Evolutionary conservation across 2,113 vertebrate species (phyloP), one percentile per base, ranked within the genome.

Genomic region (Macquaria australasica): DNA sequence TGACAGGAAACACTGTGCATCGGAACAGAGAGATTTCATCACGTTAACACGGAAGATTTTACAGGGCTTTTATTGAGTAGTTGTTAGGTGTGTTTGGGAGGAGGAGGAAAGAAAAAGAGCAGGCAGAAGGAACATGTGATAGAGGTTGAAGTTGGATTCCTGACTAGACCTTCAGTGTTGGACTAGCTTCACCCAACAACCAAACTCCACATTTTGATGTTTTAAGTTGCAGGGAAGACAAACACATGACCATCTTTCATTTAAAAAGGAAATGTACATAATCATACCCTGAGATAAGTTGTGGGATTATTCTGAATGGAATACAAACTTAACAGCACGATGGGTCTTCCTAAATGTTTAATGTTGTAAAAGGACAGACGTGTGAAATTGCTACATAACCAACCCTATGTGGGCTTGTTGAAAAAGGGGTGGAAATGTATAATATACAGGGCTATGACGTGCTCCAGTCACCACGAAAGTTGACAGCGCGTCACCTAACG

Each of bases 1-100:
- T 91, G 86, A 91, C 87, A 92, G 83, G 81, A 81, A 81, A 37
- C 5, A 14, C 41, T 28, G 76, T 4, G 73, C 51, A 62, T 43
- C 9, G 69, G 63, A 90, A 86, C 59, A 78, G 31, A 71, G 45
- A 59, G 77, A 74, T 85, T 87, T 79, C 62, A 68, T 18, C 20
- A 16, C 41, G 63, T 73, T 87, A 87, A 88, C 82, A 84, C 84
- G 71, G 34, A 53, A 20, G 68, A 71, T 58, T 67, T 66, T 82
- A 70, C 5, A 20, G 41, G 58, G 8, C 1, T 64, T 55, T 73
- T 82, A 66, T 41, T 9, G 23, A 23, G 20, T 25, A 14, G 51
- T 45, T 41, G 50, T 28, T 58, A 6, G 39, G 56, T 81, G 21
- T 60, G 39, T 83, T 81, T 53, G 59, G 45, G 39, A 34, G 43